Base-by-base conservation (phyloP, 2,797 vertebrate genomes). In the Diglossa cyanea region DNA sequence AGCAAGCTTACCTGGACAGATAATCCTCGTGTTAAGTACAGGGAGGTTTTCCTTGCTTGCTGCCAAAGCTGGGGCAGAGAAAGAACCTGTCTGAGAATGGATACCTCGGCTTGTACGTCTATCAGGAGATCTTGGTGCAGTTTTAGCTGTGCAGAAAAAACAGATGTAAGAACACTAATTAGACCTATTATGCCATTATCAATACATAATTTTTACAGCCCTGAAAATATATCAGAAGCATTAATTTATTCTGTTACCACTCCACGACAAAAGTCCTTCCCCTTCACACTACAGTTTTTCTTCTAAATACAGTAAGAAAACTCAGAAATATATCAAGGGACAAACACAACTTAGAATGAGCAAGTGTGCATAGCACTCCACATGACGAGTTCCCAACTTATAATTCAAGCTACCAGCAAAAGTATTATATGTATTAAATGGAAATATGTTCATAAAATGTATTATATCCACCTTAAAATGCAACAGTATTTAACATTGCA, bases 1-100 rank as follows among this genome's bases (percentile, higher is more conserved):
- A 86, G 24, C 33, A 57, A 80, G 42, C 35, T 90, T 98, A 99
- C 99, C 99, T 60, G 99, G 99, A 93, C 99, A 99, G 96, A 99
- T 99, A 97, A 99, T 99, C 93, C 99, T 98, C 2, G 99, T 99
- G 97, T 99, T 99, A 95, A 99, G 98, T 31, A 99, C 99, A 28
- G 99, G 99, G 17, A 99, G 99, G 91, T 99, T 99, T 95, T 99
- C 99, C 96, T 99, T 99, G 98, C 98, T 98, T 92, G 98, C 98
- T 92, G 98, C 98, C 96, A 98, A 98, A 35, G 98, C 96, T 30
- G 98, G 98, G 91, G 98, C 98, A 96, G 98, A 98, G 97, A 99
- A 98, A 79, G 98, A 98, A 74, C 98, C 98, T 44, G 96, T 82
- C 33, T 98, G 99, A 66, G 98, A 98, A 95, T 98, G 98, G n/a